These are phyloP conservation scores for Laupala kohalensis DNA, from an alignment of 1,140 invertebrate species.

Conservation along the genomic window DNA sequence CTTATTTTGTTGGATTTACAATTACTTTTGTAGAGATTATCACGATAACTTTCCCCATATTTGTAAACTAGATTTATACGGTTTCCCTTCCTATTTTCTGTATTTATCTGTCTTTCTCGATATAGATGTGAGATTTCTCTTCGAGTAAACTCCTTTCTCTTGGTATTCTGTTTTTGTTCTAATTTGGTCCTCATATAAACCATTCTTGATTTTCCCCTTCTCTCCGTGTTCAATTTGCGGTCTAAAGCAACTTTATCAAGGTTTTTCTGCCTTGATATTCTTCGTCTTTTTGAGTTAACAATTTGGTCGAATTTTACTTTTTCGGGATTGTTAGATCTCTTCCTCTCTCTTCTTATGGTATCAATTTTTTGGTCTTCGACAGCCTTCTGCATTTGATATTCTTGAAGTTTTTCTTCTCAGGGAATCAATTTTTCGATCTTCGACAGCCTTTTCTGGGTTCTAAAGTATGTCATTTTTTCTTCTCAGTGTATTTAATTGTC, in stretches of 20 bases:
- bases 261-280: background rate
- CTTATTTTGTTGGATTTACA: background rate
- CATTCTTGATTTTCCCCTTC: background rate
- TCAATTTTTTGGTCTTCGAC: no score
- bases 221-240: background rate
- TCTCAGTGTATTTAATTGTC: no score
- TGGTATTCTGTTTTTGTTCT: background rate
- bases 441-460: no score
- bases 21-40: background rate
- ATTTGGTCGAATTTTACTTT: background rate
- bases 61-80: background rate
- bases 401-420: no score
- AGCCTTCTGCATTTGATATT: no score
- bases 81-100: background rate
- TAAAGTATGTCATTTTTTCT: no score
- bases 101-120: background rate
- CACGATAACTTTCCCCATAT: background rate
- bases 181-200: background rate
- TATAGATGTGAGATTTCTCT: background rate
- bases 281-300: background rate
- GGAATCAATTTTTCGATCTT: no score
- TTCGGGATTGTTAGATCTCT: background rate
- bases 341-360: no score
- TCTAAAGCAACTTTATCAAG: background rate
- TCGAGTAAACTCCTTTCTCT: background rate